Evolutionary conservation across 2,797 vertebrate species (phyloP).

Genomic region (Erpetoichthys calabaricus): DNA sequence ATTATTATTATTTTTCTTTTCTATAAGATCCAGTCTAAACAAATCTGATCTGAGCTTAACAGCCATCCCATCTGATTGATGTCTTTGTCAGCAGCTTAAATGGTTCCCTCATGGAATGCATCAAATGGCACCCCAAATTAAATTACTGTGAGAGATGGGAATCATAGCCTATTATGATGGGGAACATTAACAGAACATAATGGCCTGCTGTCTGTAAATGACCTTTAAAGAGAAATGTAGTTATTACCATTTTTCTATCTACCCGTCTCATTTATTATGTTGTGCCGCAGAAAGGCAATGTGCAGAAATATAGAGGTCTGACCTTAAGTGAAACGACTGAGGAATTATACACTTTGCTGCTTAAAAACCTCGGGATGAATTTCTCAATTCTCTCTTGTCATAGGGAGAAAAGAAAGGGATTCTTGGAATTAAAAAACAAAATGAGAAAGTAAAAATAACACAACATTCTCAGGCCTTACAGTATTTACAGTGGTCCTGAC

Average conservation of each 20-base stretch:
- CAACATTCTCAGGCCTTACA: background rate
- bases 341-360: slow-evolving; percentile 34
- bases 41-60: background rate
- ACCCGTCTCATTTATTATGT: slow-evolving; percentile 36
- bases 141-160: slow-evolving; percentile 30
- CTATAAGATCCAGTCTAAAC: slow-evolving; percentile 1
- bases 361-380: slow-evolving; percentile 21
- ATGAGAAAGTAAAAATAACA: background rate
- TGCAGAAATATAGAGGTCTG: slow-evolving; percentile 41
- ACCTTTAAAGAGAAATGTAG: slow-evolving; percentile 64
- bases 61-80: slow-evolving; percentile 1
- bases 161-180: slow-evolving; percentile 35
- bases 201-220: slow-evolving; percentile 48
- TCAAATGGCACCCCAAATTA: slow-evolving; percentile 15
- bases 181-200: slow-evolving; percentile 41
- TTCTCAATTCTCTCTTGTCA: slow-evolving; percentile 12
- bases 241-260: slow-evolving; percentile 42
- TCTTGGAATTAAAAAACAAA: slow-evolving; percentile 15
- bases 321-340: slow-evolving; percentile 38
- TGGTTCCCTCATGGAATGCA: slow-evolving; percentile 7
- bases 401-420: slow-evolving; percentile 12
- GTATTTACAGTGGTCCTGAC: too few relatives aligned
- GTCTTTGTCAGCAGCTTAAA: background rate
- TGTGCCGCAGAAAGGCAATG: slow-evolving; percentile 32
- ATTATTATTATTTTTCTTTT: background rate